phyloP scores from a whole-genome alignment of 2,797 vertebrate species.

The Kryptolebias ocellatus region DNA sequence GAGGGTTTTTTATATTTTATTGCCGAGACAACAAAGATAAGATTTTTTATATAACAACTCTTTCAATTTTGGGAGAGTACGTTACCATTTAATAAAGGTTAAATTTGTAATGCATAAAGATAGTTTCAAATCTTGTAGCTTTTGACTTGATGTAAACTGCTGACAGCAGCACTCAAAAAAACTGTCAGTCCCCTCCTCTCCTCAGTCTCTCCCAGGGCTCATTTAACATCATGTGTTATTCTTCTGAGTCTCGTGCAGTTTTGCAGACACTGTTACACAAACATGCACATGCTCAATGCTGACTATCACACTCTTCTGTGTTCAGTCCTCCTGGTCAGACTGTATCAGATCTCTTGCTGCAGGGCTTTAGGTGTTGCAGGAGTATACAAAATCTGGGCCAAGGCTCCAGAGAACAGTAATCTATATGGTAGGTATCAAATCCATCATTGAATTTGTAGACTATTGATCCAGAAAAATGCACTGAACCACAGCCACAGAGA shows the following conservation, averaged over 20 bases:
- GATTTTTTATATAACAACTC: neutral
- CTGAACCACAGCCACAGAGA: conserved; percentile 54
- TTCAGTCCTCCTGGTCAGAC: conserved; percentile 30
- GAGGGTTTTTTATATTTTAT: neutral
- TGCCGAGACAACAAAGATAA: neutral
- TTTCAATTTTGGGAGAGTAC: neutral
- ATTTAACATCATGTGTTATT: conserved; percentile 21
- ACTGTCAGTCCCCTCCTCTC: neutral
- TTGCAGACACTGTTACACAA: conserved; percentile 31
- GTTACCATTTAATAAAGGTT: conserved; percentile 9
- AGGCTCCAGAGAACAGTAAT: conserved; percentile 36
- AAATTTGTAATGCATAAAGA: conserved; percentile 43
- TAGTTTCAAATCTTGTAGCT: conserved; percentile 30
- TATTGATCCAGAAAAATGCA: conserved; percentile 59
- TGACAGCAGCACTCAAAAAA: conserved; percentile 33
- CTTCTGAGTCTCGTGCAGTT: conserved; percentile 21
- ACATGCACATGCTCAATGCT: conserved; percentile 29
- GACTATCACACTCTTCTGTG: conserved; percentile 18
- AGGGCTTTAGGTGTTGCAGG: conserved; percentile 29
- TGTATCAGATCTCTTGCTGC: conserved; percentile 41
- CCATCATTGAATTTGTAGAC: conserved; percentile 60
- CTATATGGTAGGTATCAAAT: conserved; percentile 51
- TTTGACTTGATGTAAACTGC: conserved; percentile 29
- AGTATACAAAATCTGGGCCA: conserved; percentile 44
- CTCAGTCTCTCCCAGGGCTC: conserved; percentile 16